These are phyloP conservation scores for Stramonita haemastoma DNA, from an alignment of 2,888 invertebrate genomes.

Conservation along the genomic window DNA sequence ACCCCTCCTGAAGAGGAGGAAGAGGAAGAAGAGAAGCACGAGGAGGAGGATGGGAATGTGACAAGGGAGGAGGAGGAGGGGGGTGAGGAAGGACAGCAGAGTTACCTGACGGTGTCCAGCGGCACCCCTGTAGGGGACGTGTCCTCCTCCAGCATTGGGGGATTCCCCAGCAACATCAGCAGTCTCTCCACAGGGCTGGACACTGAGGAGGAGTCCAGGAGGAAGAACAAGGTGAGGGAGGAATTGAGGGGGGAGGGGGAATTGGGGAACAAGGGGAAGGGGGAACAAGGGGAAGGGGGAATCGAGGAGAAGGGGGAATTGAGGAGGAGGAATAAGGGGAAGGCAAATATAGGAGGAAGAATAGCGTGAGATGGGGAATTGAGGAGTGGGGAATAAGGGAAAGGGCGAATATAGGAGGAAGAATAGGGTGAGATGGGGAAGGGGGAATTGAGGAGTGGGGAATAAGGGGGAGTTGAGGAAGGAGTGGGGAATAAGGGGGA, in stretches of 20 bases:
- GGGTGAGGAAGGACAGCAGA: not conserved
- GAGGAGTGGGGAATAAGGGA: no score
- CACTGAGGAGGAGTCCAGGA: conserved; percentile 64
- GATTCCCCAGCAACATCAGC: conserved; percentile 61
- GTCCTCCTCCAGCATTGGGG: conserved; percentile 54
- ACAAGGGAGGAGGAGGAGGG: not conserved
- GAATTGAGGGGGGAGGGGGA: not conserved
- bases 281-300: not conserved
- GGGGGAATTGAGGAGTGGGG: conserved; percentile 56
- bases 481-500: conserved; percentile 64
- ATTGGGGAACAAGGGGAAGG: not conserved
- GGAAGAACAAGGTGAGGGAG: conserved; percentile 61
- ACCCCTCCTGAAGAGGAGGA: conserved; percentile 44
- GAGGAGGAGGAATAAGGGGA: no score
- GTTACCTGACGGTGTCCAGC: not conserved
- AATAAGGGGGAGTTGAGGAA: conserved; percentile 64
- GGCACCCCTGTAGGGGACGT: not conserved
- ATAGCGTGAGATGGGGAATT: conserved; percentile 61
- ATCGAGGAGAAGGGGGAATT: not conserved
- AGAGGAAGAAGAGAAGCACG: conserved; percentile 5
- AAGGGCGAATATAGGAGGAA: no score
- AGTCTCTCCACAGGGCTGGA: conserved; percentile 62
- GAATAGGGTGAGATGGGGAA: not conserved
- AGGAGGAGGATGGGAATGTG: not conserved
- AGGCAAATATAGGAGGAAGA: conserved; percentile 59